Base-by-base conservation (phyloP, 1,140 invertebrate species). In the Macrobrachium rosenbergii region DNA sequence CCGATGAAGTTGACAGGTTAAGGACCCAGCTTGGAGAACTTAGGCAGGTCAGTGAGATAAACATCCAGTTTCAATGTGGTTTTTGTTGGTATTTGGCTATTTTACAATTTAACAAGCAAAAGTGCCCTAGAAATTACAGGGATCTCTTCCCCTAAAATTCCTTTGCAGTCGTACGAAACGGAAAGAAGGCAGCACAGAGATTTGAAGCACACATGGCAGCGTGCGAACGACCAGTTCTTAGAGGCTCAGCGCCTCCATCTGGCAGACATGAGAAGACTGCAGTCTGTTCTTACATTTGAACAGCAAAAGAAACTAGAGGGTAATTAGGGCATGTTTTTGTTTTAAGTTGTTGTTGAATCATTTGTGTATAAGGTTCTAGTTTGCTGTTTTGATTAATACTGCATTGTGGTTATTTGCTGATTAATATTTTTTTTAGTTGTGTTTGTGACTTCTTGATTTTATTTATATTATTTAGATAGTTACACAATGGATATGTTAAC, bases 221-320 rank as follows among this genome's bases (percentile, higher is more conserved):
- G 92, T 10, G 93, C 93, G 16, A 94, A 93, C 89, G 93, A 93
- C 89, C 93, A 93, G 89, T 93, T 93, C 90, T 89, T 94, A 43
- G 92, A 93, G 90, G 91, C 92, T n/a, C 93, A 94, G 90, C 90
- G 92, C 16, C 90, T 93, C 5, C 92, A 93, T 90, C 91, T 92
- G 90, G 92, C 92, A 90, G 93, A 93, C 89, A 90, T 93, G 89
- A 88, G 91, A 2, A 77, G 92, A 43, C 92, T 93, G 91, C 92
- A 93, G 81, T 90, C 90, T 87, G 90, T 93, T 17, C 89, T 93
- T 28, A 92, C 92, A 5, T 79, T 90, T 19, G 92, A 93, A 84
- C 93, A 93, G 87, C 91, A 88, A 21, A 63, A 89, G 28, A 90
- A 91, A 67, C 88, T 91, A 14, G 80, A 88, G 78, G 87, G 87